phyloP scores from a whole-genome alignment of 2,797 vertebrate genomes.

The Chelidonichthys spinosus region DNA sequence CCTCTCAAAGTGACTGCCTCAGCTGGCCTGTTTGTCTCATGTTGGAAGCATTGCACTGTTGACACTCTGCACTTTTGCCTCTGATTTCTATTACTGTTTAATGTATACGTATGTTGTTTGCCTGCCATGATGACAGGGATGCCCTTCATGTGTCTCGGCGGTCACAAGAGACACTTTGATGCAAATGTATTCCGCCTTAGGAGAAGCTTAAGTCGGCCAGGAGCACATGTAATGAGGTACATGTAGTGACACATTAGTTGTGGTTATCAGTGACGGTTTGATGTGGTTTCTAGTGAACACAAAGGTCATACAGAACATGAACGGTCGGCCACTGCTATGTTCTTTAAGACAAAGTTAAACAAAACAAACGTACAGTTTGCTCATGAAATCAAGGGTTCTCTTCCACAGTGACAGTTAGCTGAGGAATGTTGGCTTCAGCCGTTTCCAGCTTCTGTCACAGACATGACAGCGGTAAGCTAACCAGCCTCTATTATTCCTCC shows the following conservation, averaged over 20 bases:
- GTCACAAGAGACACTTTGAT: slow-evolving; percentile 18
- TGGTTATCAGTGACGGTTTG: slow-evolving; percentile 6
- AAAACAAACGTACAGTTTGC: slow-evolving; percentile 12
- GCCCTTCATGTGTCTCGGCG: slow-evolving; percentile 25
- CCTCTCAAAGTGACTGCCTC: background rate
- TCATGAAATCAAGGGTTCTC: slow-evolving; percentile 6
- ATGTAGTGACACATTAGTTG: slow-evolving; percentile 9
- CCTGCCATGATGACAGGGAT: slow-evolving; percentile 2
- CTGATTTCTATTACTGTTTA: slow-evolving; percentile 22
- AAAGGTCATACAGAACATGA: slow-evolving; percentile 17
- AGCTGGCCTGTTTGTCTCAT: background rate
- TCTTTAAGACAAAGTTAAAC: slow-evolving; percentile 1
- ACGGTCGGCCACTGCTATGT: background rate
- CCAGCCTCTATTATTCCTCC: slow-evolving; percentile 41
- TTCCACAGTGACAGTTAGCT: slow-evolving; percentile 8
- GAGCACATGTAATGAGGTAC: background rate
- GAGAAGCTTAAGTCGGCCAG: slow-evolving; percentile 9
- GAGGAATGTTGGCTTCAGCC: slow-evolving; percentile 39
- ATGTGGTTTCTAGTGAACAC: slow-evolving; percentile 13
- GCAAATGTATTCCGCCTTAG: no score
- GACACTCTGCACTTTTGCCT: background rate
- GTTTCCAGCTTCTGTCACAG: slow-evolving; percentile 38
- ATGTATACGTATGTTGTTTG: slow-evolving; percentile 13
- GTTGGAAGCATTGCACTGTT: background rate
- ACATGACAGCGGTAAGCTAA: slow-evolving; percentile 36